Evolutionary conservation across 2,797 vertebrate genomes (phyloP), one percentile per base, ranked within the genome.

Genomic region (Gadopsis bispinosus): DNA sequence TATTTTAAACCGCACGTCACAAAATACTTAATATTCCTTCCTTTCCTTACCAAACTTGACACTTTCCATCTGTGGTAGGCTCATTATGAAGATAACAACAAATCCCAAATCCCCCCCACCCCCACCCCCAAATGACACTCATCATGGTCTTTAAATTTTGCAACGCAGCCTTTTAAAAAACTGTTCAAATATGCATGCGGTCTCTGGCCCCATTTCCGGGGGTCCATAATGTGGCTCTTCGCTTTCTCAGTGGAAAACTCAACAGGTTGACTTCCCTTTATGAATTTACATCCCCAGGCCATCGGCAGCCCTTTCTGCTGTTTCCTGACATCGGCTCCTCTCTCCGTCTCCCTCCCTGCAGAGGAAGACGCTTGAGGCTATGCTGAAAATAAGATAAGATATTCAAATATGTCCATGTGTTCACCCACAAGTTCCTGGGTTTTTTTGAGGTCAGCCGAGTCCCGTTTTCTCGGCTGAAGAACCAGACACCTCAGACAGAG

Each of bases 321-420:
- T 68, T 83, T 77, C 77, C 77, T 84, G 85, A 90, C 83, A 82
- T 76, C 67, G 73, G 74, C 84, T 84, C 51, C 69, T 74, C 85
- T 87, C 78, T 73, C 73, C 1, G 10, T 67, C 83, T 80, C 65
- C 83, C 81, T 89, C 84, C 75, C 88, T 83, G 84, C 75, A 84
- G 86, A 91, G 81, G 65, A 86, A 79, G 62, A 73, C n/a, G 76
- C 87, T 87, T 19, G 35, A 19, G 87, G 89, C 90, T 80, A 83
- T 47, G 81, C 90, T 88, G 69, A 83, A 93, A 93, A 93, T 93
- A 91, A 88, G 79, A 92, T 88, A 83, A 89, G 79, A 92, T 92
- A 92, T 92, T 94, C 86, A 88, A 91, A 93, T 88, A 83, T 77
- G 87, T 86, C 84, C 48, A 67, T 50, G 17, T 31, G 47, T 87